These are phyloP conservation scores for Octonoba sinensis DNA, from an alignment of 2,888 invertebrate genomes.

Conservation along the genomic window DNA sequence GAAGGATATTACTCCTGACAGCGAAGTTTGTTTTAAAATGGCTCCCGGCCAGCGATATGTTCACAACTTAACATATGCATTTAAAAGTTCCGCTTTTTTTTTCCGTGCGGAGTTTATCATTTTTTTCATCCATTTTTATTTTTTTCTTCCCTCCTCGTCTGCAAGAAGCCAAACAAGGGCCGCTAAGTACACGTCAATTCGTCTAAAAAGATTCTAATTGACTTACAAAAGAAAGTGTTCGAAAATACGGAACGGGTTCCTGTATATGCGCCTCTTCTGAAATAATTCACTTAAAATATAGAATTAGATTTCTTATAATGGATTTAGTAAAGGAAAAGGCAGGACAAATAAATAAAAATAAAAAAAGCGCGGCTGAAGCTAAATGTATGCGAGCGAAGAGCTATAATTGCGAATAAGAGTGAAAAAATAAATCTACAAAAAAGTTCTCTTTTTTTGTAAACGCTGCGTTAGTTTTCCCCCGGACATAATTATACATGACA, in stretches of 20 bases:
- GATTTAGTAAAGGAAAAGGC: constrained; percentile 34
- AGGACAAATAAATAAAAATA: constrained; percentile 8
- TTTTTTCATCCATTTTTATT: constrained; percentile 23
- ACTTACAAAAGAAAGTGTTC: constrained; percentile 59
- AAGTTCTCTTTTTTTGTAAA: constrained; percentile 32
- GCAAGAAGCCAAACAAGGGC: constrained; percentile 41
- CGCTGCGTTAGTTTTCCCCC: constrained; percentile 39
- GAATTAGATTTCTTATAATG: constrained; percentile 65
- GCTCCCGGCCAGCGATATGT: constrained; percentile 26
- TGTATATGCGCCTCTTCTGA: constrained; percentile 33
- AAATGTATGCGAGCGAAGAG: constrained; percentile 33
- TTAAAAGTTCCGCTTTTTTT: constrained; percentile 23
- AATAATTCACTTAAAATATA: constrained; percentile 65
- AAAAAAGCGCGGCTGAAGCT: constrained; percentile 16
- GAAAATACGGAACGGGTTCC: constrained; percentile 31
- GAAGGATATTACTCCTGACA: constrained; percentile 43
- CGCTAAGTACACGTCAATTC: constrained; percentile 61
- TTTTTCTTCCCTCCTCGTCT: constrained; percentile 26
- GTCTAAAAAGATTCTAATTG: constrained; percentile 63
- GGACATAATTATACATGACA: constrained; percentile 63
- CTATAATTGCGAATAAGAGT: constrained; percentile 59
- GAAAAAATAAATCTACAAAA: constrained; percentile 20
- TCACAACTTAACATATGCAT: constrained; percentile 41
- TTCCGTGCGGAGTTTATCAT: constrained; percentile 17
- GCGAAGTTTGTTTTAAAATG: constrained; percentile 44